These are phyloP conservation scores for Eulacestoma nigropectus DNA, from an alignment of 2,113 vertebrate species.

Conservation along the genomic window DNA sequence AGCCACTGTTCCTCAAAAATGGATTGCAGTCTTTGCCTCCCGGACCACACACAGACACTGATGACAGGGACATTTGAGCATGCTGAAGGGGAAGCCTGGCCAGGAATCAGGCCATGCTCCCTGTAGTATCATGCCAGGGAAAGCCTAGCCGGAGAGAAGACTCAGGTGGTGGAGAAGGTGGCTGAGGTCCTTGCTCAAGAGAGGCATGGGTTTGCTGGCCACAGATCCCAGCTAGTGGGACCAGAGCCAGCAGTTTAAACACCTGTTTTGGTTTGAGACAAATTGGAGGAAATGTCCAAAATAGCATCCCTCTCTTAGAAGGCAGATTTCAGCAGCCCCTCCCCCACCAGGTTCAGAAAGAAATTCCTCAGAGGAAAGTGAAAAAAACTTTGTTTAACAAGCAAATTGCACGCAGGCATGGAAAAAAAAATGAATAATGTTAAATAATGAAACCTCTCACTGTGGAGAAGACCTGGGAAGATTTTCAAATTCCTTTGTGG, in stretches of 20 bases:
- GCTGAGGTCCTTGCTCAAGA: not conserved
- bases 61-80: not conserved
- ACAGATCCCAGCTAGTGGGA: not conserved
- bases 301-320: no score
- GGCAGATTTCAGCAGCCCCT: no score
- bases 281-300: no score
- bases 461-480: no score
- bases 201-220: not conserved
- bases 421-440: no score
- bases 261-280: not conserved
- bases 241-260: not conserved
- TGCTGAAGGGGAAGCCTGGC: not conserved
- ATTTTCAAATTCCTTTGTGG: no score
- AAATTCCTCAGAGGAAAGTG: no score
- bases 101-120: not conserved
- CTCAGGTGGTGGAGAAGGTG: not conserved
- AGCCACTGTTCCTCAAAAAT: not conserved
- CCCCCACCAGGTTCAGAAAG: no score
- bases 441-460: no score
- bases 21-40: not conserved
- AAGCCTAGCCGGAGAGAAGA: not conserved
- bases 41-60: not conserved
- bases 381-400: no score
- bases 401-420: no score
- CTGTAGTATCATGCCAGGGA: accelerated